A percentile compares a stretch with the other conserved stretches of the same genome.
phyloP scores from a whole-genome alignment of 2,113 vertebrate genomes.

The Kryptolebias marmoratus region DNA sequence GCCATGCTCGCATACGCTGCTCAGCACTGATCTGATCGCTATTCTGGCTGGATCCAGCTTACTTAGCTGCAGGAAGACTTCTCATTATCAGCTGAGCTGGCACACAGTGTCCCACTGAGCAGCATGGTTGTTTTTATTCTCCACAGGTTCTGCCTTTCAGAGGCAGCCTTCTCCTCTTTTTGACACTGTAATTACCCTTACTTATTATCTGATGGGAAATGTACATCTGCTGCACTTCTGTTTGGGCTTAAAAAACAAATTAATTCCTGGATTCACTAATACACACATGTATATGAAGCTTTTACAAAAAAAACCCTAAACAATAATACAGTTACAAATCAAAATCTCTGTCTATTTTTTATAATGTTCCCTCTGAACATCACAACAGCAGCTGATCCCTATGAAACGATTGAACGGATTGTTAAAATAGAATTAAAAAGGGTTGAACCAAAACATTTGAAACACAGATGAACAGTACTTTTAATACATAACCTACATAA shows the following conservation, averaged over 20 bases:
- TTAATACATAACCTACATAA: too few relatives aligned
- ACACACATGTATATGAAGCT: too few relatives aligned
- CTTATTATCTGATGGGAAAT: slow-evolving; percentile 37
- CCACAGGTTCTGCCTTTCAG: slow-evolving; percentile 39
- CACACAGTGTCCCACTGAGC: slow-evolving; percentile 15
- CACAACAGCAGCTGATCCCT: too few relatives aligned
- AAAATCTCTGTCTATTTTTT: too few relatives aligned
- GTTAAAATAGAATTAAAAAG: too few relatives aligned
- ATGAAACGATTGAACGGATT: too few relatives aligned
- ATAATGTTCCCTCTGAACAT: too few relatives aligned
- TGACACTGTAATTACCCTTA: slow-evolving; percentile 48
- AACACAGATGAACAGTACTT: too few relatives aligned
- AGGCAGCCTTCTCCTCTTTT: slow-evolving; percentile 27
- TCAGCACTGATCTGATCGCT: slow-evolving; percentile 59
- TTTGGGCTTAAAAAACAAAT: neutral
- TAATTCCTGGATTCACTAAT: neutral
- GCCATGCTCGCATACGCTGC: slow-evolving; percentile 36
- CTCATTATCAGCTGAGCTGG: slow-evolving; percentile 55
- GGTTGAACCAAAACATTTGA: too few relatives aligned
- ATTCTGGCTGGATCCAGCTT: slow-evolving; percentile 44
- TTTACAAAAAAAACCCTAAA: too few relatives aligned
- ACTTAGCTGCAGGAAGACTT: slow-evolving; percentile 63
- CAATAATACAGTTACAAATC: too few relatives aligned
- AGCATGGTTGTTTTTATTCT: slow-evolving; percentile 54
- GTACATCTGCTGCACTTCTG: slow-evolving; percentile 22